Conservation (phyloP, 1,140 invertebrate genomes). For the Drosophila equinoxialis region DNA sequence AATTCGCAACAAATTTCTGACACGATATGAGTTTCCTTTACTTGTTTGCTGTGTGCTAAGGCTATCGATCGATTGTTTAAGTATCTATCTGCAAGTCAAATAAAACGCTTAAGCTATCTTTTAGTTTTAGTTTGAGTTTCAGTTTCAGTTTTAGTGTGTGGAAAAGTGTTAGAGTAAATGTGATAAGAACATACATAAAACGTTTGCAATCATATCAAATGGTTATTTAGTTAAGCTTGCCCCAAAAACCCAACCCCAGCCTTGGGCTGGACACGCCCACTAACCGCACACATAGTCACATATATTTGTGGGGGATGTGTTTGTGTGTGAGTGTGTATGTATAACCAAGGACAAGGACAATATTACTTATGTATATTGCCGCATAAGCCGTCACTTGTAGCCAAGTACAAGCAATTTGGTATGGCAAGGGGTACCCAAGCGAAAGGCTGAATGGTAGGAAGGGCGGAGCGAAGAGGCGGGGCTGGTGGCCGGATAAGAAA, state of each 20-base stretch:
- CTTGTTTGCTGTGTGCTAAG: not conserved
- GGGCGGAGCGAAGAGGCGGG: not conserved
- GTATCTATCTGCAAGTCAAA: conserved; percentile 2
- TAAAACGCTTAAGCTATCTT: conserved; percentile 4
- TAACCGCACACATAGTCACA: not conserved
- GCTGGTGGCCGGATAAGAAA: conserved; percentile 67
- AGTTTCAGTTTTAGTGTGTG: conserved; percentile 1
- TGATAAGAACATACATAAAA: conserved; percentile 65
- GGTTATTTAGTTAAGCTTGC: conserved; percentile 74
- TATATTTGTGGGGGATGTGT: not conserved
- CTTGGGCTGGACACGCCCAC: conserved; percentile 34
- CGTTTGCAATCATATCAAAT: conserved; percentile 74
- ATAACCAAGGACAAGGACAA: conserved; percentile 46
- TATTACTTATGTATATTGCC: conserved; percentile 81
- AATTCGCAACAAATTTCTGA: not conserved
- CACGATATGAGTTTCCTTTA: not conserved
- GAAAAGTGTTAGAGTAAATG: conserved; percentile 71
- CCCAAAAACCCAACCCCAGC: not conserved
- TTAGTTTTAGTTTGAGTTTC: not conserved
- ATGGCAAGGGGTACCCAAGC: conserved; percentile 10
- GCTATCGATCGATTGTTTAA: conserved; percentile 1
- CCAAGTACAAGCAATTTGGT: conserved; percentile 79
- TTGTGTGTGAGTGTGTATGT: conserved; percentile 3
- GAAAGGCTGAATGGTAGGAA: not conserved
- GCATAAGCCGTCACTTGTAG: conserved; percentile 78